These are phyloP conservation scores for Willowsia nigromaculata DNA, from an alignment of 2,888 invertebrate genomes.

Conservation along the genomic window DNA sequence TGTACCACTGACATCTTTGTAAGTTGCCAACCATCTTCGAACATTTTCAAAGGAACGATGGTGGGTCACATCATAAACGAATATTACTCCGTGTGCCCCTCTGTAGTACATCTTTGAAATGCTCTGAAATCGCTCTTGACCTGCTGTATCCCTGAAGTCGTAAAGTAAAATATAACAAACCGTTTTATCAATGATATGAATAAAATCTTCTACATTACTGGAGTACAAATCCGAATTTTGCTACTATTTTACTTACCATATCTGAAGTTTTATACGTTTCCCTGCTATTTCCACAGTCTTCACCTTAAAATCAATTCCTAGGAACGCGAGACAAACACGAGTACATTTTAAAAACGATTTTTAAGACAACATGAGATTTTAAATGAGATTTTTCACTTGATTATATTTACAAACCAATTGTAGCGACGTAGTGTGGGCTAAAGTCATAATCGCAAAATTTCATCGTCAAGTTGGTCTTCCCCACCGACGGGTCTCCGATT, in stretches of 20 bases:
- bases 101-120: constrained; percentile 71
- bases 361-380: not conserved
- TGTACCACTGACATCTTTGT: constrained; percentile 56
- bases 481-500: constrained; percentile 69
- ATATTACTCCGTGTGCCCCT: constrained; percentile 70
- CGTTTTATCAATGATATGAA: too few species aligned
- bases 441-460: constrained; percentile 60
- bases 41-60: constrained; percentile 62
- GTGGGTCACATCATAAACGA: constrained; percentile 73
- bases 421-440: constrained; percentile 6
- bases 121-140: constrained; percentile 72
- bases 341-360: not conserved
- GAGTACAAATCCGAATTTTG: too few species aligned
- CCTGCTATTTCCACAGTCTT: constrained; percentile 68
- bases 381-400: too few species aligned
- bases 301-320: constrained; percentile 76
- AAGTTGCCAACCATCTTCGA: constrained; percentile 58
- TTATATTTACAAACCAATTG: constrained; percentile 38
- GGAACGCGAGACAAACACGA: not conserved
- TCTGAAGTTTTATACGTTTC: constrained; percentile 71
- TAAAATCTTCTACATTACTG: not conserved
- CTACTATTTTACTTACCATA: constrained; percentile 75
- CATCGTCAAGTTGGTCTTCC: constrained; percentile 70
- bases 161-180: not conserved
- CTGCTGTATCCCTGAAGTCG: constrained; percentile 73